Conservation (phyloP, 1,140 invertebrate species). For the Caenorhabditis tropicalis region DNA sequence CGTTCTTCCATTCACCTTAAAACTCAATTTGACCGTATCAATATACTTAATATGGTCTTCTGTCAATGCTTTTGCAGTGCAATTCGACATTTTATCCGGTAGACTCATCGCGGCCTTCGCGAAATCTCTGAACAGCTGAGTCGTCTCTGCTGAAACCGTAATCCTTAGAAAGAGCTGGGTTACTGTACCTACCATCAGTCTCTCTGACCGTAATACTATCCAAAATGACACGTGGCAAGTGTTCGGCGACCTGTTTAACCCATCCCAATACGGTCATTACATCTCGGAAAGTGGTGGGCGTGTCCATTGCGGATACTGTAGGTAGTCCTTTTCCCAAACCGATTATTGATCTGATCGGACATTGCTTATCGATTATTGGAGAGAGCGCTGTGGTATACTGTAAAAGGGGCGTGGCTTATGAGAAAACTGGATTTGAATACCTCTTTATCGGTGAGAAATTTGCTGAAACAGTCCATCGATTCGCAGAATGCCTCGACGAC, state of each 20-base stretch:
- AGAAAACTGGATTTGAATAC: not conserved
- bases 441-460: constrained; percentile 17
- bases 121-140: not conserved
- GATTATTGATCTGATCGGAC: not conserved
- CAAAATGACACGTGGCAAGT: not conserved
- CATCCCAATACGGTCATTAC: not conserved
- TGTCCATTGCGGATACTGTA: not conserved
- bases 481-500: not conserved
- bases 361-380: not conserved
- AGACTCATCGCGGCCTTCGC: not conserved
- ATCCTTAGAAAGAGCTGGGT: not conserved
- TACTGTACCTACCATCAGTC: not conserved
- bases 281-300: not conserved
- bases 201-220: not conserved
- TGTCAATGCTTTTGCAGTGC: not conserved
- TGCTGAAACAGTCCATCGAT: constrained; percentile 1
- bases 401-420: not conserved
- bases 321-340: not conserved
- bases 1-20: too few species aligned
- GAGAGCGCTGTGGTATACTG: not conserved
- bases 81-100: constrained; percentile 8
- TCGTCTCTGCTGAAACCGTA: not conserved
- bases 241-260: not conserved
- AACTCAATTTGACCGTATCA: not conserved
- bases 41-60: not conserved